These are phyloP conservation scores for Eutrigla gurnardus DNA, from an alignment of 2,797 vertebrate genomes.

Conservation along the genomic window DNA sequence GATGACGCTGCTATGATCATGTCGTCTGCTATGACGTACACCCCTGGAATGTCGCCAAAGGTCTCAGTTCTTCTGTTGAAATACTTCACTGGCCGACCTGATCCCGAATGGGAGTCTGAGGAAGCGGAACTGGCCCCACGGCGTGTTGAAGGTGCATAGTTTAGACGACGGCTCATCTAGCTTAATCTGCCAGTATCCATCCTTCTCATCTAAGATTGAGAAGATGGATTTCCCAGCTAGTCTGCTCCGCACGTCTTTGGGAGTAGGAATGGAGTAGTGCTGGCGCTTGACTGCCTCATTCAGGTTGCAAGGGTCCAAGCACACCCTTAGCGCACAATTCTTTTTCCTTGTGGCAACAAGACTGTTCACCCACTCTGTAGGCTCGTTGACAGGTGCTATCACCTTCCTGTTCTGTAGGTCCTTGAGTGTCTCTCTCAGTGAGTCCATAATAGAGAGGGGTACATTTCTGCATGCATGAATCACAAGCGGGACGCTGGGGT, in stretches of 20 bases:
- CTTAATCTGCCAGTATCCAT: constrained; percentile 31
- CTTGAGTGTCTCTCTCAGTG: neutral
- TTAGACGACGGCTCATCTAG: constrained; percentile 2
- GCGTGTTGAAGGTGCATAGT: constrained; percentile 41
- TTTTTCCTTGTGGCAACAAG: constrained; percentile 40
- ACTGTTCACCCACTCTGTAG: constrained; percentile 18
- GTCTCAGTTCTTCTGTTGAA: constrained; percentile 56
- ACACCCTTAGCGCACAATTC: constrained; percentile 9
- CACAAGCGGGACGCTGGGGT: neutral
- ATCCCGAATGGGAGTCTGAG: constrained; percentile 5
- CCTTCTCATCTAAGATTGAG: constrained; percentile 10
- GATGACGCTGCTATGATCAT: constrained; percentile 42
- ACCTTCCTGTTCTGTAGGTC: neutral
- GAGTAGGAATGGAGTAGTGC: constrained; percentile 47
- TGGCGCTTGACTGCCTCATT: constrained; percentile 51
- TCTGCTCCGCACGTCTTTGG: too few species aligned
- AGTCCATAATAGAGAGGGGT: neutral
- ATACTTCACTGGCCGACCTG: constrained; percentile 42
- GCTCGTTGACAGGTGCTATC: constrained; percentile 12
- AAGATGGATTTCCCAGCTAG: too few species aligned
- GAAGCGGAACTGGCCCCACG: constrained; percentile 20
- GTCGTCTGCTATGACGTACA: constrained; percentile 48
- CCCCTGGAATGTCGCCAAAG: constrained; percentile 35
- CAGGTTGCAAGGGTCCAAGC: constrained; percentile 21
- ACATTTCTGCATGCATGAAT: constrained; percentile 5